Conservation (phyloP, 2,797 vertebrate genomes). For the Girardinus metallicus region DNA sequence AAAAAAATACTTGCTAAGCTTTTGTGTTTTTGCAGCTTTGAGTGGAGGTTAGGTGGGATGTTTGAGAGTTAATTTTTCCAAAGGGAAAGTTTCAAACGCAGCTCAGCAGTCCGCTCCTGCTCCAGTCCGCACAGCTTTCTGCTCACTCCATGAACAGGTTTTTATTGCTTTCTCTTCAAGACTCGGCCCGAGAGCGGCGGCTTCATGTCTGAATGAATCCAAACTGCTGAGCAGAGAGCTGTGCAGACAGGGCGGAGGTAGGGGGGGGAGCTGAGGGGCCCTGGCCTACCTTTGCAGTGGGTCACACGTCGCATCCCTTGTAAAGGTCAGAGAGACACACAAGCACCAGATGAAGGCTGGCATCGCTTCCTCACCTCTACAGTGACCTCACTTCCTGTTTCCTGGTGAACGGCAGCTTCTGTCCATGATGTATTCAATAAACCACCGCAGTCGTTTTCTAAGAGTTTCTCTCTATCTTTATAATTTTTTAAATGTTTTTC, state of each 20-base stretch:
- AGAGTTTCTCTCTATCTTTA: neutral
- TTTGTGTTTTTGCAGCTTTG: conserved; percentile 14
- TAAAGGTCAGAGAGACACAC: conserved; percentile 95
- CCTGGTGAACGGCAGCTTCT: conserved; percentile 35
- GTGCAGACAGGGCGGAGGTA: conserved; percentile 44
- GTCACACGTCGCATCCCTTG: conserved; percentile 98
- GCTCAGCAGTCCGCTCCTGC: conserved; percentile 49
- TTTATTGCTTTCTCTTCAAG: neutral
- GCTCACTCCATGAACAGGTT: conserved; percentile 26
- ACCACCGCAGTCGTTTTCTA: neutral
- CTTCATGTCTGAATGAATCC: neutral
- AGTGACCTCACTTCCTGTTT: conserved; percentile 56
- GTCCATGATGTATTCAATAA: conserved; percentile 1
- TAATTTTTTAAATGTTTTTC: too few species aligned
- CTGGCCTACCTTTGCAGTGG: conserved; percentile 99
- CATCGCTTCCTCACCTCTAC: conserved; percentile 57
- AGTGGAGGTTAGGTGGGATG: conserved; percentile 46
- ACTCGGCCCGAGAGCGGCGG: conserved; percentile 10
- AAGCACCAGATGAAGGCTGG: conserved; percentile 88
- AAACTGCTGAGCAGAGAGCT: conserved; percentile 77
- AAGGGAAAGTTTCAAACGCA: conserved; percentile 45
- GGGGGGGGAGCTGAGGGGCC: conserved; percentile 3
- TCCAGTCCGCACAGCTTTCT: conserved; percentile 66
- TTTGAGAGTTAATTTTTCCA: conserved; percentile 49
- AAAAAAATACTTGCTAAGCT: too few species aligned